Evolutionary conservation across 2,888 invertebrate genomes (phyloP).

Genomic region (Oeneis ivallda): DNA sequence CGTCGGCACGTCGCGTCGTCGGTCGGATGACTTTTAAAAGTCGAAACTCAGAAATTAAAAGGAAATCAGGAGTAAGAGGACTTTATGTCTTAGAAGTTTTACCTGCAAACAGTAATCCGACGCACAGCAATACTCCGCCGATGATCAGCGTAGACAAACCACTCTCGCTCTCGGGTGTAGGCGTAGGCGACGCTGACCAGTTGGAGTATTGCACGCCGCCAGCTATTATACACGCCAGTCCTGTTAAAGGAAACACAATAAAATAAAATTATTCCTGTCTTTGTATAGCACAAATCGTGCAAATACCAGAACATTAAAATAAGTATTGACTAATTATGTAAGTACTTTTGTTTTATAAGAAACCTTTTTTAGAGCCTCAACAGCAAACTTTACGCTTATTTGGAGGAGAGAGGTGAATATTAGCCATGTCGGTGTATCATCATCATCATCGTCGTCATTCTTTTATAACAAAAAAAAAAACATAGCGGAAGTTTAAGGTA

Average conservation of each 20-base stretch:
- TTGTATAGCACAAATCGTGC: not conserved
- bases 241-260: constrained; percentile 51
- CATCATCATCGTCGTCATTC: too few relatives aligned
- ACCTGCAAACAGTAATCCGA: constrained; percentile 84
- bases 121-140: constrained; percentile 82
- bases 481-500: too few relatives aligned
- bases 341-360: too few relatives aligned
- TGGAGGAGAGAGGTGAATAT: too few relatives aligned
- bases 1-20: too few relatives aligned
- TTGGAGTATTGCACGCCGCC: constrained; percentile 83
- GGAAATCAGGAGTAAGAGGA: not conserved
- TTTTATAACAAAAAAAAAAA: too few relatives aligned
- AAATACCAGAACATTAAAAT: not conserved
- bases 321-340: not conserved
- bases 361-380: too few relatives aligned
- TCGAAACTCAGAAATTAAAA: not conserved
- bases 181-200: constrained; percentile 63
- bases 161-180: constrained; percentile 58
- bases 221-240: constrained; percentile 83
- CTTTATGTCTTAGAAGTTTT: constrained; percentile 38
- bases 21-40: too few relatives aligned
- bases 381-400: too few relatives aligned
- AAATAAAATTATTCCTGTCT: not conserved
- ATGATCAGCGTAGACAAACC: constrained; percentile 83
- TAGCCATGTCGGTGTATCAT: too few relatives aligned